Evolutionary conservation across 2,113 vertebrate species (phyloP).

Genomic region (Proterorhinus semilunaris): DNA sequence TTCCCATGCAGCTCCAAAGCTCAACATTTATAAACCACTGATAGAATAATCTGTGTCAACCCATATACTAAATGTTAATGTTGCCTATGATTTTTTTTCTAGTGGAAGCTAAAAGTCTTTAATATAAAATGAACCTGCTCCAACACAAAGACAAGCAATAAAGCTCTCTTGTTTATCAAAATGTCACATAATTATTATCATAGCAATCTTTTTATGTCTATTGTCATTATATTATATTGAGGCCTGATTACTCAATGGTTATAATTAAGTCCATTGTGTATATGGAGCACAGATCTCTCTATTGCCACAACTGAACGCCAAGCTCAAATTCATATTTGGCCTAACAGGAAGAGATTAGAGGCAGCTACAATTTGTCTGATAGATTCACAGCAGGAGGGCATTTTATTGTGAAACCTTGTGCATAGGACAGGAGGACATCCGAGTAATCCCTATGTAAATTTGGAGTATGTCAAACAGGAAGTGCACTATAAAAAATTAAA

Average conservation of each 20-base stretch:
- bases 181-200: not conserved
- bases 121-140: not conserved
- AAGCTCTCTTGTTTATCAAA: conserved; percentile 29
- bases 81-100: too few relatives aligned
- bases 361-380: conserved; percentile 48
- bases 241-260: not conserved
- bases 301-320: not conserved
- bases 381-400: conserved; percentile 19
- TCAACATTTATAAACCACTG: too few relatives aligned
- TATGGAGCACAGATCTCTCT: not conserved
- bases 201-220: not conserved
- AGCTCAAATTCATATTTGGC: conserved; percentile 11
- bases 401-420: conserved; percentile 29
- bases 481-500: conserved; percentile 13
- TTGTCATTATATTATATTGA: not conserved
- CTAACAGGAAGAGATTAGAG: conserved; percentile 50
- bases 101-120: too few relatives aligned
- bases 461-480: conserved; percentile 31
- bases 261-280: not conserved
- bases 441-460: conserved; percentile 34
- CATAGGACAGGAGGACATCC: conserved; percentile 31
- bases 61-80: too few relatives aligned
- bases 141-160: not conserved
- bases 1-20: too few relatives aligned
- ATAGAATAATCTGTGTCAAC: too few relatives aligned